Conservation (phyloP, 2,888 invertebrate species). For the Rhingia campestris region DNA sequence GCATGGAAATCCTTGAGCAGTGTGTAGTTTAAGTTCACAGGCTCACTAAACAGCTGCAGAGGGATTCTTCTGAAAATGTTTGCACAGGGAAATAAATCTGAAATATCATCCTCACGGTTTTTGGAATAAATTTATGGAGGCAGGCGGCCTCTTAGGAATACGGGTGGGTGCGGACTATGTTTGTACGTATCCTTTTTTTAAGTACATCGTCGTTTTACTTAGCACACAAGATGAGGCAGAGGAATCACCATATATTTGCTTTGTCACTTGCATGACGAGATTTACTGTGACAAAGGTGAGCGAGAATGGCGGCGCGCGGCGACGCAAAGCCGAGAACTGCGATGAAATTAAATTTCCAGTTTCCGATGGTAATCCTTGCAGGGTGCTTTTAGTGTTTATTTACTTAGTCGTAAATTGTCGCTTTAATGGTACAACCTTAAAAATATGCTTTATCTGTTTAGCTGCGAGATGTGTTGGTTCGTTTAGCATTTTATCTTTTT, state of each 20-base stretch:
- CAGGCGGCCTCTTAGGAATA: neutral
- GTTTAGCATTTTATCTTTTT: neutral
- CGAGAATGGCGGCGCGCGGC: neutral
- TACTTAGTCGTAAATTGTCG: constrained; percentile 54
- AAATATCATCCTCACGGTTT: constrained; percentile 39
- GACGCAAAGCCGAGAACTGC: neutral
- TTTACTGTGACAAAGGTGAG: constrained; percentile 42
- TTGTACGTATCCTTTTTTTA: constrained; percentile 5
- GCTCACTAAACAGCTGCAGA: constrained; percentile 33
- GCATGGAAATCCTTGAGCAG: neutral
- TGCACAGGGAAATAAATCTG: constrained; percentile 53
- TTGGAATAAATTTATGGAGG: constrained; percentile 41
- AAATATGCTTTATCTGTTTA: constrained; percentile 43
- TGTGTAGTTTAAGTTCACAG: neutral
- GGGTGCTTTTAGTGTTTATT: constrained; percentile 55
- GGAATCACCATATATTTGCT: constrained; percentile 48
- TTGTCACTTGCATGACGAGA: constrained; percentile 46
- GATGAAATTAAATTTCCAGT: constrained; percentile 49
- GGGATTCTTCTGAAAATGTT: constrained; percentile 41
- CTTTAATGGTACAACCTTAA: constrained; percentile 46
- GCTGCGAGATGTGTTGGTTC: neutral
- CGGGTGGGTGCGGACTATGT: neutral
- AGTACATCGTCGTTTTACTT: constrained; percentile 47
- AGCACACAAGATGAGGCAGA: constrained; percentile 38
- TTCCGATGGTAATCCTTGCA: constrained; percentile 27